phyloP scores from a whole-genome alignment of 2,797 vertebrate genomes.

The Smutsia gigantea region DNA sequence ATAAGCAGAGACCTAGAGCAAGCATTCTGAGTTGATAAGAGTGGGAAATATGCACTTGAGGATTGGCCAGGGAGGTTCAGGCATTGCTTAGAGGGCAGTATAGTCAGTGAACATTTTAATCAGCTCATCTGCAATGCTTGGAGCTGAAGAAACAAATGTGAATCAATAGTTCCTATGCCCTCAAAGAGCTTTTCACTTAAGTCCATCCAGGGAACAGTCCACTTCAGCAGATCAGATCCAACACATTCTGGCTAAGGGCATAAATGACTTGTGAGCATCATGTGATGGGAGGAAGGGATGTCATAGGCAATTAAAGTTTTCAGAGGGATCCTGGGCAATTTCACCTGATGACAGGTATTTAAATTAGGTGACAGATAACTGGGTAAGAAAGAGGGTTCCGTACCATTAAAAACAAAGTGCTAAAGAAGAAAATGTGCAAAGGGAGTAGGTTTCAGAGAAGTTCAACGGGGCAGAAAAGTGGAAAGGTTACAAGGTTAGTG shows the following conservation, averaged over 20 bases:
- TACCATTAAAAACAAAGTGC: not conserved
- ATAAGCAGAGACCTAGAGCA: not conserved
- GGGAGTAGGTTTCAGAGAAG: not conserved
- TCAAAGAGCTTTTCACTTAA: not conserved
- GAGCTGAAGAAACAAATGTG: not conserved
- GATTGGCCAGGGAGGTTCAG: rapidly evolving
- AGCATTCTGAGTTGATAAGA: not conserved
- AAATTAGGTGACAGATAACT: not conserved
- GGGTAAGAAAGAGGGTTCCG: not conserved
- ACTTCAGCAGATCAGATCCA: not conserved
- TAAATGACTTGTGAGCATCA: not conserved
- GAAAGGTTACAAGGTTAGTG: not conserved
- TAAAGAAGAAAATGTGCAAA: not conserved
- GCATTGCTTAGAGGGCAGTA: not conserved
- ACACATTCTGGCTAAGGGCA: no score
- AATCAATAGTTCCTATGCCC: not conserved
- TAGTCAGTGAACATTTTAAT: not conserved
- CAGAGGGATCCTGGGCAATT: not conserved
- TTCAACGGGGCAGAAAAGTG: not conserved
- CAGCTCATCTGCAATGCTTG: not conserved
- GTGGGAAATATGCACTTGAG: rapidly evolving
- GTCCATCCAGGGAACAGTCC: not conserved
- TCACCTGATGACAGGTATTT: not conserved
- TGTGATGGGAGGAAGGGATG: not conserved
- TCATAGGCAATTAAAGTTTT: not conserved